phyloP scores from a whole-genome alignment of 2,113 vertebrate species.

The Urocynchramus pylzowi region DNA sequence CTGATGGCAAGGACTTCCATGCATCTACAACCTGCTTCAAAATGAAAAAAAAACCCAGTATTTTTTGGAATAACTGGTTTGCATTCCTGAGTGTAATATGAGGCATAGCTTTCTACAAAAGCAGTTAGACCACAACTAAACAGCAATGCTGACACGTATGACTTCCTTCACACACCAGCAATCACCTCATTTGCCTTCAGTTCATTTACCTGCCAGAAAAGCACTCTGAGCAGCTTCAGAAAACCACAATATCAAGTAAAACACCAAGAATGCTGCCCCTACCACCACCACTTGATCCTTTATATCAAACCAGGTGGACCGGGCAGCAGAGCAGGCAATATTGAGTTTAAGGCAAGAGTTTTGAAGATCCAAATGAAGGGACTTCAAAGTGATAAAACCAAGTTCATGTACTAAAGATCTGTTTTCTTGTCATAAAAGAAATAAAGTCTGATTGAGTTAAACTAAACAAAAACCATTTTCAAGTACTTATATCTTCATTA shows the following conservation, averaged over 20 bases:
- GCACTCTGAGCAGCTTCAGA: background rate
- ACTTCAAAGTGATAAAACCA: background rate
- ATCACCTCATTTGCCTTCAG: slow-evolving; percentile 28
- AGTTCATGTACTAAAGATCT: background rate
- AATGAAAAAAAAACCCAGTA: background rate
- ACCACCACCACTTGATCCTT: background rate
- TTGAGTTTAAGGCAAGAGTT: background rate
- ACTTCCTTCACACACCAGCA: background rate
- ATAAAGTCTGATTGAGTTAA: background rate
- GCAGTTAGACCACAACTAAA: background rate
- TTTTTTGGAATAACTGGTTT: background rate
- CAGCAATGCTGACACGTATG: background rate
- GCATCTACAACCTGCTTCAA: background rate
- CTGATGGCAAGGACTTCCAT: background rate
- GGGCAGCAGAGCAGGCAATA: background rate
- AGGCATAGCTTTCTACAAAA: slow-evolving; percentile 22
- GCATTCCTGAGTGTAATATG: background rate
- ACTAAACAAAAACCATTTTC: background rate
- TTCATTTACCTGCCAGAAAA: slow-evolving; percentile 16
- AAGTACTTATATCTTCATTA: background rate
- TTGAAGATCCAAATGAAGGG: background rate
- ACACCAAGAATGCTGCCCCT: background rate
- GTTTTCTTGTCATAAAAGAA: background rate
- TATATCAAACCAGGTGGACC: background rate
- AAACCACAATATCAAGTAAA: background rate